phyloP scores from a whole-genome alignment of 2,888 invertebrate species.

The Drosophila paramelanica region DNA sequence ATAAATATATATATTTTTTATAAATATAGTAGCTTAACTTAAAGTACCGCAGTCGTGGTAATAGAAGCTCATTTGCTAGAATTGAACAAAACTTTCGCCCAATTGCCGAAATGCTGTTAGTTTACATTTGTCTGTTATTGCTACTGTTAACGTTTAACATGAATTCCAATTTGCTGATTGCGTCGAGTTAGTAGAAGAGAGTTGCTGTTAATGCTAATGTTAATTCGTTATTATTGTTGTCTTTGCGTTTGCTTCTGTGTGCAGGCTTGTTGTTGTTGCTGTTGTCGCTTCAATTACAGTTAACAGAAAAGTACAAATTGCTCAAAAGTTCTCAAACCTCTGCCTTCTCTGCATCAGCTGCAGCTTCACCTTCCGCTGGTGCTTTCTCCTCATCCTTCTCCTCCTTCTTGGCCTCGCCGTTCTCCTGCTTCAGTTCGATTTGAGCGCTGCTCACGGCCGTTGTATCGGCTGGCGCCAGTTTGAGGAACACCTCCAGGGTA shows the following conservation, averaged over 20 bases:
- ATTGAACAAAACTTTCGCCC: constrained; percentile 20
- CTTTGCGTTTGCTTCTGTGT: constrained; percentile 56
- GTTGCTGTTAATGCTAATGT: constrained; percentile 56
- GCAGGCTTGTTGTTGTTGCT: constrained; percentile 55
- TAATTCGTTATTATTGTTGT: constrained; percentile 54
- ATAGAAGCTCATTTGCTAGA: constrained; percentile 48
- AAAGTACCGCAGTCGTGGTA: constrained; percentile 69
- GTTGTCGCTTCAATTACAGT: constrained; percentile 65
- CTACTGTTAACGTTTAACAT: constrained; percentile 49
- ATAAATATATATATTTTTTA: constrained; percentile 16
- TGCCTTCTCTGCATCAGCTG: constrained; percentile 50
- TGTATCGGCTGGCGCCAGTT: constrained; percentile 88
- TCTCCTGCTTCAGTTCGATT: constrained; percentile 83
- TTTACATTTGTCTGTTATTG: constrained; percentile 58
- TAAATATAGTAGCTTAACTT: constrained; percentile 60
- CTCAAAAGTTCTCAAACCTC: constrained; percentile 67
- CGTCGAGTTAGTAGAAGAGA: constrained; percentile 45
- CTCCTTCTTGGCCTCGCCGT: constrained; percentile 74
- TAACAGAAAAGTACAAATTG: constrained; percentile 73
- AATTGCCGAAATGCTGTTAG: constrained; percentile 65
- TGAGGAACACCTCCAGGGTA: constrained; percentile 94
- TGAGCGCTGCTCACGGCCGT: constrained; percentile 85
- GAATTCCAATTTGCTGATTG: constrained; percentile 27
- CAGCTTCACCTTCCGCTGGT: constrained; percentile 44
- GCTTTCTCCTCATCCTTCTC: constrained; percentile 55